These are phyloP conservation scores for Monopis laevigella DNA, from an alignment of 2,888 invertebrate species.

Conservation along the genomic window DNA sequence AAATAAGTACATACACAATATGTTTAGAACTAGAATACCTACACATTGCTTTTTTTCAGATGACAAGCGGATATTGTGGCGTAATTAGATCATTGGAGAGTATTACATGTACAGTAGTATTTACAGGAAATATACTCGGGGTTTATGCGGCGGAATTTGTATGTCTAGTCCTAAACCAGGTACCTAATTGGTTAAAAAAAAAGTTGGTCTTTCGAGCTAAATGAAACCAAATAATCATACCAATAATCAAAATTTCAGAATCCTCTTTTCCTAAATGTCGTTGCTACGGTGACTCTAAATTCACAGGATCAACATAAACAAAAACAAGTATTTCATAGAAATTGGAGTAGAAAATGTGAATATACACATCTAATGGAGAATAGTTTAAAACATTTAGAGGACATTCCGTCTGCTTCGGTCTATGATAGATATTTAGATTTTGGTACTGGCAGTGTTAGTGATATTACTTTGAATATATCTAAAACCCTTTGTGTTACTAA, in stretches of 20 bases:
- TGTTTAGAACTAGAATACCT: background rate
- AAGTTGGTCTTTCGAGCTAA: background rate
- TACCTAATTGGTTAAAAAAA: constrained; percentile 19
- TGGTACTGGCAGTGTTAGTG: constrained; percentile 40
- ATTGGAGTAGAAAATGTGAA: constrained; percentile 36
- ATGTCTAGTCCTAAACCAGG: constrained; percentile 55
- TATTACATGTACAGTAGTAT: constrained; percentile 39
- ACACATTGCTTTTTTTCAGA: constrained; percentile 25
- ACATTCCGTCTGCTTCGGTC: constrained; percentile 49
- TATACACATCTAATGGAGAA: constrained; percentile 52
- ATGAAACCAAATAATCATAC: background rate
- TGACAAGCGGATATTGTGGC: constrained; percentile 53
- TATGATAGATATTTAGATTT: constrained; percentile 52
- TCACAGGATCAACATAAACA: constrained; percentile 43
- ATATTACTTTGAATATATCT: constrained; percentile 48
- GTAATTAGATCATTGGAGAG: constrained; percentile 48
- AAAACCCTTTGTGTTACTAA: constrained; percentile 55
- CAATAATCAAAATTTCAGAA: constrained; percentile 27
- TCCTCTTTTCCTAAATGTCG: constrained; percentile 41
- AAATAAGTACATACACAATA: too few species aligned
- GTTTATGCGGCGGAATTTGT: constrained; percentile 49
- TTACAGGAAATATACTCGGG: constrained; percentile 45
- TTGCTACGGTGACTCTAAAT: constrained; percentile 40
- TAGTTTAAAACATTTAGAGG: constrained; percentile 39
- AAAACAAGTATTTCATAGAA: constrained; percentile 42